These are phyloP conservation scores for Rhaphigaster nebulosa DNA, from an alignment of 2,888 invertebrate genomes.

Conservation along the genomic window DNA sequence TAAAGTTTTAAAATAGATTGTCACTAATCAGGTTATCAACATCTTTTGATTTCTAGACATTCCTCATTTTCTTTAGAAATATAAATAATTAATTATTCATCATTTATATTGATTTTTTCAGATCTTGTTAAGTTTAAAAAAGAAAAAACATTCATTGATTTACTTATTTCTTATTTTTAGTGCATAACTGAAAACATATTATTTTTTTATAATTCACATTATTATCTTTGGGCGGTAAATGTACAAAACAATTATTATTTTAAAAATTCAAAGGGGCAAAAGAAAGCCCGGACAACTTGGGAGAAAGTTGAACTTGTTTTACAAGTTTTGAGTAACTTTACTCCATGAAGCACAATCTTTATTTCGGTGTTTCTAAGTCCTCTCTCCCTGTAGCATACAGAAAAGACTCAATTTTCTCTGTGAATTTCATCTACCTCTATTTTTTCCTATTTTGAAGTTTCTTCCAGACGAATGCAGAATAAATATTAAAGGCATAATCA, in stretches of 20 bases:
- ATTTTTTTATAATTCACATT: background rate
- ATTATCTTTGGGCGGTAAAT: background rate
- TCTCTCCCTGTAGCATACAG: background rate
- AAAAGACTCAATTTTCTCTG: conserved; percentile 4
- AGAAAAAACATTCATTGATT: too few species aligned
- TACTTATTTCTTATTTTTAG: too few species aligned
- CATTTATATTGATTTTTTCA: too few species aligned
- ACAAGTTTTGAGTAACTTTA: conserved; percentile 19
- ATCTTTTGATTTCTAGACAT: too few species aligned
- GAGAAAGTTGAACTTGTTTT: background rate
- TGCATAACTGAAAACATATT: too few species aligned
- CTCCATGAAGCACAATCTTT: conserved; percentile 32
- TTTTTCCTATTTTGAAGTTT: background rate
- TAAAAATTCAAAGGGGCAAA: background rate
- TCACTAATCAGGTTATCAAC: too few species aligned
- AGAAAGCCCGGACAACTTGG: background rate
- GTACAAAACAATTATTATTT: background rate
- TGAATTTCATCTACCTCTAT: background rate
- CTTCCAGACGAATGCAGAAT: background rate
- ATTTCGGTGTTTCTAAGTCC: background rate
- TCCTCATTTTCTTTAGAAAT: too few species aligned
- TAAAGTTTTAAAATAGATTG: too few species aligned
- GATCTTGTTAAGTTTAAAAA: too few species aligned
- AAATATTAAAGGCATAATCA: background rate
- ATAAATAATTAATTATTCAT: too few species aligned